These are phyloP conservation scores for Eupithecia vulgata DNA, from an alignment of 2,888 invertebrate species.

Conservation along the genomic window DNA sequence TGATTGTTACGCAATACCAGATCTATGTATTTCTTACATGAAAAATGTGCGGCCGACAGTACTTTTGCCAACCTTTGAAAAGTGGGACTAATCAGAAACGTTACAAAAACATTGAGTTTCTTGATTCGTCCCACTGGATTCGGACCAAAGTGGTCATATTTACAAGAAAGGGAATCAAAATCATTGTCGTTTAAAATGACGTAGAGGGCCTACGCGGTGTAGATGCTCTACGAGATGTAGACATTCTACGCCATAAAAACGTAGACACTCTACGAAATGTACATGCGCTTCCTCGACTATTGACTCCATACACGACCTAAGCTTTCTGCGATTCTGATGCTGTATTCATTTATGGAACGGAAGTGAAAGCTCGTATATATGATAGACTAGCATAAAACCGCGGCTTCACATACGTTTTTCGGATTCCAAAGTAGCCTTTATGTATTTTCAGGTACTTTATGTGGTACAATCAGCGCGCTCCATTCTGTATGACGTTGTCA, in stretches of 20 bases:
- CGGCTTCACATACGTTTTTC: neutral
- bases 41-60: too few relatives aligned
- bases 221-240: constrained; percentile 5
- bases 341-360: neutral
- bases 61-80: too few relatives aligned
- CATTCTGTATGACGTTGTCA: too few relatives aligned
- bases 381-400: neutral
- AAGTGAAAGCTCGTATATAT: neutral
- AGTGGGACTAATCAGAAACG: too few relatives aligned
- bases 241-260: neutral
- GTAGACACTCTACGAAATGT: constrained; percentile 11
- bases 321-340: too few relatives aligned
- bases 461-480: too few relatives aligned
- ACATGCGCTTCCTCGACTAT: neutral
- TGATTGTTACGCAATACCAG: neutral
- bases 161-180: neutral
- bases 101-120: too few relatives aligned
- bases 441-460: too few relatives aligned
- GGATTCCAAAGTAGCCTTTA: too few relatives aligned
- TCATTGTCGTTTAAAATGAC: neutral
- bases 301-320: neutral
- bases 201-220: neutral
- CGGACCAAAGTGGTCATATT: too few relatives aligned
- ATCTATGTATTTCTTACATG: neutral
- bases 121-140: too few relatives aligned